Conservation (phyloP, 2,797 vertebrate species). For the Sarcophilus harrisii region DNA sequence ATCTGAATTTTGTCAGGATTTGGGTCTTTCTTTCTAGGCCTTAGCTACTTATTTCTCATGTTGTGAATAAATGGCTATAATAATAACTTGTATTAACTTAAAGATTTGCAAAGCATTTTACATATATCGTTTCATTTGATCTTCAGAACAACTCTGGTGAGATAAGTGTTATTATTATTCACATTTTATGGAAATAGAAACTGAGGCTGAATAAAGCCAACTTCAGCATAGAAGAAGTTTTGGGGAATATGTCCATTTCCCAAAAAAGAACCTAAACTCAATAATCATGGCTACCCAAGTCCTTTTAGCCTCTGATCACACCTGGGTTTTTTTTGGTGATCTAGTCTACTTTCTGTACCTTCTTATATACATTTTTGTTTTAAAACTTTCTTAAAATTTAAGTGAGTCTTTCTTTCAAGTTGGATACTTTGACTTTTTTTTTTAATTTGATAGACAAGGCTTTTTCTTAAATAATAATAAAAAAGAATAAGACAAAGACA, state of each 20-base stretch:
- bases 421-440: conserved; percentile 11
- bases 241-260: background rate
- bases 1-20: background rate
- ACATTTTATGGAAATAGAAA: background rate
- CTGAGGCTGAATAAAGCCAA: background rate
- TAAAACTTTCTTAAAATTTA: conserved; percentile 30
- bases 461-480: conserved; percentile 34
- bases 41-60: background rate
- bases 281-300: background rate
- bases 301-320: background rate
- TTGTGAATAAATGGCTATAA: background rate
- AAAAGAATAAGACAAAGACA: conserved; percentile 19
- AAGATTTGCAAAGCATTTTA: background rate
- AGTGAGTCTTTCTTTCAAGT: background rate
- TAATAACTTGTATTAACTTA: background rate
- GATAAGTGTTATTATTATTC: background rate
- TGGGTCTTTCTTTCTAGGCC: background rate
- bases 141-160: background rate
- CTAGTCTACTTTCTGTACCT: background rate
- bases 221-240: background rate
- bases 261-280: conserved; percentile 6
- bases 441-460: background rate
- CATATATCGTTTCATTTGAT: background rate
- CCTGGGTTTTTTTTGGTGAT: background rate
- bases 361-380: background rate